These are phyloP conservation scores for Delichon dasypus DNA, from an alignment of 2,797 vertebrate species.

Conservation along the genomic window DNA sequence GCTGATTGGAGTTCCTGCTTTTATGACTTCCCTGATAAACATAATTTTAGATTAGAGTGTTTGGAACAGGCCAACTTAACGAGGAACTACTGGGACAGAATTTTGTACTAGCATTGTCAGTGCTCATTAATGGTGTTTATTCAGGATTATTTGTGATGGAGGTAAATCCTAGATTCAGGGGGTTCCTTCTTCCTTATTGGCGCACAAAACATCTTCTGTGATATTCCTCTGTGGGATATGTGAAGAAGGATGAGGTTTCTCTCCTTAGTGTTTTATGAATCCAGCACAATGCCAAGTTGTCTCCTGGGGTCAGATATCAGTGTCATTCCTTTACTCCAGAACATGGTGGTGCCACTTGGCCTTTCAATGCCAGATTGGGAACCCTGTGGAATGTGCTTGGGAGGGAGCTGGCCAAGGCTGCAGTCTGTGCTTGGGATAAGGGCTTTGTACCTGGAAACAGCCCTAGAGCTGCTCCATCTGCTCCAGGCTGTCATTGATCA, in stretches of 20 bases:
- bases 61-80: not conserved
- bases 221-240: not conserved
- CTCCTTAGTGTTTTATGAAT: not conserved
- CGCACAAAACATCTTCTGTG: not conserved
- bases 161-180: not conserved
- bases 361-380: not conserved
- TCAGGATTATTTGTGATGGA: not conserved
- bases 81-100: not conserved
- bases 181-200: not conserved
- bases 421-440: fast-evolving
- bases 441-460: not conserved
- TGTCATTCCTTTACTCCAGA: not conserved
- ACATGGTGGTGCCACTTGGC: fast-evolving
- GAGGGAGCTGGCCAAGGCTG: not conserved
- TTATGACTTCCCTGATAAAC: conserved; percentile 7
- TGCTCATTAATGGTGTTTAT: not conserved
- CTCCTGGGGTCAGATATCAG: not conserved
- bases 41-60: not conserved
- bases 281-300: not conserved
- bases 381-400: not conserved
- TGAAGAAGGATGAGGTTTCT: not conserved
- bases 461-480: not conserved
- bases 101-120: not conserved
- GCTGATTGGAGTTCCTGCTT: not conserved
- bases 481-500: not conserved